Evolutionary conservation across 2,797 vertebrate species (phyloP), one percentile per base, ranked within the genome.

Genomic region (Phrynocephalus guinanensis): DNA sequence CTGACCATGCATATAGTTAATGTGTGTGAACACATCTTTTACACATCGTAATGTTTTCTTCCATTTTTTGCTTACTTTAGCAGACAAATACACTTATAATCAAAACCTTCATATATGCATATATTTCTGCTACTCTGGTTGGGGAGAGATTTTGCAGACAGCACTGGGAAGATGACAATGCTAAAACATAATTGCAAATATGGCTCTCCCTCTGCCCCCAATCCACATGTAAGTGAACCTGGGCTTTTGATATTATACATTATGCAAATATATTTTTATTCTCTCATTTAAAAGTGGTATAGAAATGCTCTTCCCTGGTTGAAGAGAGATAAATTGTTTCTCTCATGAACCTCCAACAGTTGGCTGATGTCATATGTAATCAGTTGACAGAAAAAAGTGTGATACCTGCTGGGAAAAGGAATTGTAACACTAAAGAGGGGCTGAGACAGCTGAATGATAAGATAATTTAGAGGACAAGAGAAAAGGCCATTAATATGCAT

Each of bases 401-500:
- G 89, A 90, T 93, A 93, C 90, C 95, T 91, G 91, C 92, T 94
- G 93, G 92, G 95, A 94, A 95, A 94, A 90, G 90, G 93, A 96
- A 95, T 90, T 83, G 79, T 94, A 93, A 91, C 86, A 92, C 91
- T 91, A 92, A 95, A 88, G 89, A 90, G 88, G 89, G 89, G 90
- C 89, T 89, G 84, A 96, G 95, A 95, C 95, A 95, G 94, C 93
- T 93, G 91, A 93, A 89, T 94, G 95, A 97, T 97, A 96, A 96
- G 95, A 96, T 96, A 96, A 96, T 95, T 95, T 94, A 93, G 95
- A 96, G 94, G 94, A 91, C 90, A 92, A 90, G 91, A 91, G 92
- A 93, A 89, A 91, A 95, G 92, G 89, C 93, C 94, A 88, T 90
- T 91, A 95, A 94, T 94, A 71, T 93, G 92, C 91, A 88, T 92